Base-by-base conservation (phyloP, 2,888 invertebrate species). In the Lycophotia porphyrea region DNA sequence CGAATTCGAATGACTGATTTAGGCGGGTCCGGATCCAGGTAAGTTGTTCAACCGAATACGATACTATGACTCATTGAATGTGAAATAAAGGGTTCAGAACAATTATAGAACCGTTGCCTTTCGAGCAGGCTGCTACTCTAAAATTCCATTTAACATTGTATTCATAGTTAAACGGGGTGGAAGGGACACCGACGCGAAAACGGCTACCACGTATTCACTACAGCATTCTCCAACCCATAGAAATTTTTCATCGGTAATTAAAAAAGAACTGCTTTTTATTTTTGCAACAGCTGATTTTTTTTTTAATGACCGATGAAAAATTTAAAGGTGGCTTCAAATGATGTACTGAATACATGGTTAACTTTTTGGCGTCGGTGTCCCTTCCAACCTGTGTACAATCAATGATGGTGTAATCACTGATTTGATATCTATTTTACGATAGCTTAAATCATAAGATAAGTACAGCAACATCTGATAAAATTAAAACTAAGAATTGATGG, bases 401-500 rank as follows among this genome's bases (percentile, higher is more conserved):
- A 75, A 36, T 27, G 67, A 68, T n/a, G 63, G 63, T 82, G 60
- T 74, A 76, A 83, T 78, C 68, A 78, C 76, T 72, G 71, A 65
- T 52, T 55, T 75, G 60, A 72, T 67, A 66, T 31, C 52, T 61
- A 72, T 65, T 74, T 86, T 81, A 78, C 73, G 77, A 80, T 47
- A 71, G 61, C 71, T 68, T 60, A 84, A 31, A 81, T 82, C 76
- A 74, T 84, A 76, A 71, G 65, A 68, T 67, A 68, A 70, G 73
- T 58, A 64, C 71, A 78, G 55, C 61, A 76, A 70, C 60, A 73
- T 72, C 52, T 73, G 61, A 76, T 69, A 66, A 76, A 71, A 87
- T 80, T 84, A 80, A 71, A 80, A 76, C 85, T 87, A 83, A 71
- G 61, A 63, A 76, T 61, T 69, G 87, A 87, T 87, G 87, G 86